These are phyloP conservation scores for Lontra canadensis DNA, from an alignment of 2,113 vertebrate genomes.

Conservation along the genomic window DNA sequence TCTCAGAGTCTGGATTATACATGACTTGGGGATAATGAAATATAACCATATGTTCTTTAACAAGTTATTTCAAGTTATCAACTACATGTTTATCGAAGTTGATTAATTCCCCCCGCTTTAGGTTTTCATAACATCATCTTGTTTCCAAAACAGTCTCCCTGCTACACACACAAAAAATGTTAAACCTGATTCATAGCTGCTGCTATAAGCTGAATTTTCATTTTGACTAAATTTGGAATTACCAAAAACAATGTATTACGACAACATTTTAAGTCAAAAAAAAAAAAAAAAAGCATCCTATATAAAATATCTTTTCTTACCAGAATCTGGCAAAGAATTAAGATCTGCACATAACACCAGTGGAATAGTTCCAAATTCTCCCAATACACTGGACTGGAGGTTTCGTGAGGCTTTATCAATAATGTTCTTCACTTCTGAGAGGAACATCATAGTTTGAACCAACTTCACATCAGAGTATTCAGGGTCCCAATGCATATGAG, in stretches of 20 bases:
- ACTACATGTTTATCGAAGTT: not conserved
- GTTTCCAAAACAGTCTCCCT: not conserved
- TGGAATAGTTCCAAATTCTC: slow-evolving; percentile 95
- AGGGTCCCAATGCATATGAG: slow-evolving; percentile 99
- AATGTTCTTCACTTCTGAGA: slow-evolving; percentile 98
- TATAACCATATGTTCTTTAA: not conserved
- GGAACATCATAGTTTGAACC: slow-evolving; percentile 99
- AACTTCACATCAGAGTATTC: slow-evolving; percentile 98
- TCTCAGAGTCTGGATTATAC: not conserved
- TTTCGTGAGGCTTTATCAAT: slow-evolving; percentile 97
- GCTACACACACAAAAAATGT: not conserved
- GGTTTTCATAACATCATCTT: not conserved
- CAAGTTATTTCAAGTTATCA: not conserved
- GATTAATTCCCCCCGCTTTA: not conserved
- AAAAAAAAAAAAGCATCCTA: not conserved
- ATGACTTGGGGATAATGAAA: not conserved
- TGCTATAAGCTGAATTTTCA: slow-evolving; percentile 28
- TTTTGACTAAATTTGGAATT: slow-evolving; percentile 35
- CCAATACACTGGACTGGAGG: slow-evolving; percentile 92
- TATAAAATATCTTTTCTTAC: slow-evolving; percentile 82
- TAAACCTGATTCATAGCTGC: not conserved
- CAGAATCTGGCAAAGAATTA: slow-evolving; percentile 98
- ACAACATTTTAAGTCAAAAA: not conserved
- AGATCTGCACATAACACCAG: slow-evolving; percentile 98
- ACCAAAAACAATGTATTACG: not conserved